Evolutionary conservation across 2,797 vertebrate species (phyloP).

Genomic region (Decapterus maruadsi): DNA sequence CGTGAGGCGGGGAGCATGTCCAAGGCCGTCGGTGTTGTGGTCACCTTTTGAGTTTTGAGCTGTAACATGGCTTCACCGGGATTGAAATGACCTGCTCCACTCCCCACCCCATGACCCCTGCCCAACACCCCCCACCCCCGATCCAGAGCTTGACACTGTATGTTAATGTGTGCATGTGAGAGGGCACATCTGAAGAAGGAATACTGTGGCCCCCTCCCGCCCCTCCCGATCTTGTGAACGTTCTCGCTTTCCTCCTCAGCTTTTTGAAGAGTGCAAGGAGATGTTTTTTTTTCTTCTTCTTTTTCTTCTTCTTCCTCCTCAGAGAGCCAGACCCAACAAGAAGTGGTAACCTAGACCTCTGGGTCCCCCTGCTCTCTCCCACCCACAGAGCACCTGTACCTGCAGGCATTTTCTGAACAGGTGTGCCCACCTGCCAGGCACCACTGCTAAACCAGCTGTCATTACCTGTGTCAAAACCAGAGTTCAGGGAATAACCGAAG

Average conservation of each 20-base stretch:
- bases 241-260: slow-evolving; percentile 48
- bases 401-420: slow-evolving; percentile 84
- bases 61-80: slow-evolving; percentile 47
- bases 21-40: slow-evolving; percentile 41
- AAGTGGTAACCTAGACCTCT: slow-evolving; percentile 71
- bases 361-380: slow-evolving; percentile 68
- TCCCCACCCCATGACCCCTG: not conserved
- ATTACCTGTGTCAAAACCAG: slow-evolving; percentile 89
- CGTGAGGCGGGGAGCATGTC: slow-evolving; percentile 61
- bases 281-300: not conserved
- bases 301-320: slow-evolving; percentile 19
- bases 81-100: slow-evolving; percentile 60
- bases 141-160: slow-evolving; percentile 65
- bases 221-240: slow-evolving; percentile 46
- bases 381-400: slow-evolving; percentile 79
- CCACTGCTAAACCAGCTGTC: slow-evolving; percentile 88
- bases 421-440: slow-evolving; percentile 84
- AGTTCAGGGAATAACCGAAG: slow-evolving; percentile 91
- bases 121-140: slow-evolving; percentile 13
- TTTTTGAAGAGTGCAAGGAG: slow-evolving; percentile 62
- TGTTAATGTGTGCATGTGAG: slow-evolving; percentile 61
- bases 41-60: slow-evolving; percentile 53
- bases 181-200: slow-evolving; percentile 64
- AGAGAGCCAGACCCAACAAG: slow-evolving; percentile 72
- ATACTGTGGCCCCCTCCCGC: slow-evolving; percentile 44